phyloP scores from a whole-genome alignment of 2,113 vertebrate species.

The Xenotilapia longispinis region DNA sequence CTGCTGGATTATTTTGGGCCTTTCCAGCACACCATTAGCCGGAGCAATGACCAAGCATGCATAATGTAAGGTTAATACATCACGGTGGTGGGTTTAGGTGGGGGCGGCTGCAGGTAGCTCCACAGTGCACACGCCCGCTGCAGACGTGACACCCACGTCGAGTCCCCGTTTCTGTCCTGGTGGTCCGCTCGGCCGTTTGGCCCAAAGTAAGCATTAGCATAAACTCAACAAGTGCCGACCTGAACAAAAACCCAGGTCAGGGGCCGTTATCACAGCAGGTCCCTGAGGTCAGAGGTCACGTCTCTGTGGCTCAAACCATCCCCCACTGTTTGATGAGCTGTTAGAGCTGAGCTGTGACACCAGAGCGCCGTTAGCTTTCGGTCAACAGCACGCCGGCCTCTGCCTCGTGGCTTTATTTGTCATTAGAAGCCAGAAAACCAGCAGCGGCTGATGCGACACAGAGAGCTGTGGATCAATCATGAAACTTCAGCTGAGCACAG shows the following conservation, averaged over 20 bases:
- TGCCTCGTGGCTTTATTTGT: not conserved
- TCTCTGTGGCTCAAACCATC: not conserved
- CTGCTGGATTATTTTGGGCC: not conserved
- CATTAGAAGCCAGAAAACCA: not conserved
- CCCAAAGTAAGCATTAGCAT: not conserved
- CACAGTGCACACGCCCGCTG: not conserved
- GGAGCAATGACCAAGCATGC: not conserved
- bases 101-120: not conserved
- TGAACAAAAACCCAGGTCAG: conserved; percentile 1
- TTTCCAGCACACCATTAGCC: not conserved
- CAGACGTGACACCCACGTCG: not conserved
- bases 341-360: not conserved
- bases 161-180: not conserved
- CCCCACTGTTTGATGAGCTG: not conserved
- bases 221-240: conserved; percentile 12
- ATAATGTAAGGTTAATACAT: not conserved
- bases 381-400: not conserved
- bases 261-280: conserved; percentile 21
- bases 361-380: not conserved
- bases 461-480: not conserved
- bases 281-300: conserved; percentile 12
- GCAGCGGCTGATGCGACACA: not conserved
- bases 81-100: not conserved
- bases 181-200: not conserved
- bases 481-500: not conserved